Conservation (phyloP, 2,113 vertebrate genomes). For the Indicator indicator region DNA sequence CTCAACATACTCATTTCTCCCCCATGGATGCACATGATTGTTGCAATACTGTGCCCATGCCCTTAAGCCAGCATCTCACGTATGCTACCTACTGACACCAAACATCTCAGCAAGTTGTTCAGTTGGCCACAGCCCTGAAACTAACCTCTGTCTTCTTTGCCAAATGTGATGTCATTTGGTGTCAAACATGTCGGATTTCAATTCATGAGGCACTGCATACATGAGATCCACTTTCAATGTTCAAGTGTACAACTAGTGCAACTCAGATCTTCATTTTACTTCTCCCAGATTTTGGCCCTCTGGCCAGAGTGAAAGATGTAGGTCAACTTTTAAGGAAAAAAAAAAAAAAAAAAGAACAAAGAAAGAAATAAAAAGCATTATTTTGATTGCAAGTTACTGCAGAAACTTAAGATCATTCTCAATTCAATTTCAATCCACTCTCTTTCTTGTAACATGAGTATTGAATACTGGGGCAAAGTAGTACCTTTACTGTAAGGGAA, state of each 20-base stretch:
- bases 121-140: background rate
- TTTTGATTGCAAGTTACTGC: background rate
- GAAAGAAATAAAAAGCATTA: background rate
- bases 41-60: too few species aligned
- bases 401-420: background rate
- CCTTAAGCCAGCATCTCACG: background rate
- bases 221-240: background rate
- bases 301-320: background rate
- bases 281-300: background rate
- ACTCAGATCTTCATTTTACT: background rate
- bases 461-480: background rate
- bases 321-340: background rate
- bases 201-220: background rate
- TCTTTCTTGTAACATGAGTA: background rate
- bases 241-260: background rate
- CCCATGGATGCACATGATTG: background rate
- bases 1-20: background rate
- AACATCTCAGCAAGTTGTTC: background rate
- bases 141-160: background rate
- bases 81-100: rapidly evolving
- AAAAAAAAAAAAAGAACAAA: background rate
- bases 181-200: background rate
- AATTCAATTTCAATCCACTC: background rate
- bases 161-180: background rate
- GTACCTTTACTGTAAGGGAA: background rate